A percentile compares a stretch with the other conserved stretches of the same genome.
phyloP scores from a whole-genome alignment of 2,797 vertebrate species.

The Emydoidea blandingii region DNA sequence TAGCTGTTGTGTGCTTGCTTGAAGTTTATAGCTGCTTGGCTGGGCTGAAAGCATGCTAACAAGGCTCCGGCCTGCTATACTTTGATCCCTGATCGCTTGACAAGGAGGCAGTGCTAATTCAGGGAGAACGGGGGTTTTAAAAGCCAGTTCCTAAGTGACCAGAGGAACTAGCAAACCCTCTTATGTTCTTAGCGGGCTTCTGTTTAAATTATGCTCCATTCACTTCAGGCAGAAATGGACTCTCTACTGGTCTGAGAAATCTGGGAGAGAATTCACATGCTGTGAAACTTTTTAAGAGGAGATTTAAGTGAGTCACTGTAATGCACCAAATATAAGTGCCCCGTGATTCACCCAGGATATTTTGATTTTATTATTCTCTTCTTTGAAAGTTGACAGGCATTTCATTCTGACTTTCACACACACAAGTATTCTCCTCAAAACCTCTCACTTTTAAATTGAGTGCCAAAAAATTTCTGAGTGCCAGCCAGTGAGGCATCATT shows the following conservation, averaged over 20 bases:
- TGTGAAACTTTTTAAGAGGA: neutral
- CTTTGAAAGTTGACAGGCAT: conserved; percentile 49
- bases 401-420: conserved; percentile 70
- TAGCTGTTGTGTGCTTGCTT: neutral
- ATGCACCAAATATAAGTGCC: neutral
- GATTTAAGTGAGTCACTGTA: conserved; percentile 25
- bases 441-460: conserved; percentile 67
- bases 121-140: neutral
- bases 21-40: neutral
- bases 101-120: neutral
- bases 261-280: neutral
- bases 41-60: neutral
- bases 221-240: neutral
- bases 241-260: neutral
- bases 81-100: neutral
- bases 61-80: neutral
- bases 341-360: conserved; percentile 49
- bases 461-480: conserved; percentile 68
- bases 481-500: conserved; percentile 77
- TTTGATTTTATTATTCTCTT: conserved; percentile 25
- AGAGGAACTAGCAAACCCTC: neutral
- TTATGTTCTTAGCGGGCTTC: neutral
- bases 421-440: conserved; percentile 69
- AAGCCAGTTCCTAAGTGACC: neutral
- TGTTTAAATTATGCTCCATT: neutral